These are phyloP conservation scores for Stigmatopora argus DNA, from an alignment of 2,113 vertebrate species.

Conservation along the genomic window DNA sequence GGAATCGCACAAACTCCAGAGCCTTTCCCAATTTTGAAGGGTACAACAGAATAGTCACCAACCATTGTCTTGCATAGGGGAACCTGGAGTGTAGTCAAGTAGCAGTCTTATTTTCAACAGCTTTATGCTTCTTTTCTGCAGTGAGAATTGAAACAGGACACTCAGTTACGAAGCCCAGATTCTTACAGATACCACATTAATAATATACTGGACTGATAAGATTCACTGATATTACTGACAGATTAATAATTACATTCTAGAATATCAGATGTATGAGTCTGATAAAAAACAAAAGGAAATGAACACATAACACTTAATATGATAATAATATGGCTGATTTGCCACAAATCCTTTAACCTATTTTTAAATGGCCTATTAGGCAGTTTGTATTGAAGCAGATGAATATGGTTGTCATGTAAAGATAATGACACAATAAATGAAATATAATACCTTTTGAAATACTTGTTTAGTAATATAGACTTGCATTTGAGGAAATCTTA, in stretches of 20 bases:
- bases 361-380: not conserved
- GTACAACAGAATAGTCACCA: too few species aligned
- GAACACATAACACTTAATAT: not conserved
- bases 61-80: too few species aligned
- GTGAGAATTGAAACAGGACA: not conserved
- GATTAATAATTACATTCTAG: not conserved
- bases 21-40: not conserved
- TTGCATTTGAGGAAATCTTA: not conserved
- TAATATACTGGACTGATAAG: not conserved
- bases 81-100: too few species aligned
- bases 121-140: not conserved
- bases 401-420: not conserved
- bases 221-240: not conserved
- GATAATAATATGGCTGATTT: not conserved
- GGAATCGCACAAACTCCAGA: not conserved
- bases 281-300: not conserved
- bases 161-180: not conserved
- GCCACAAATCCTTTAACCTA: not conserved
- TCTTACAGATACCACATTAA: not conserved
- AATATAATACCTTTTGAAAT: not conserved
- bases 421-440: not conserved
- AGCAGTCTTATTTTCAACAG: not conserved
- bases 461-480: not conserved
- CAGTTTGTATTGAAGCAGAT: not conserved
- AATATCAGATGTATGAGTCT: not conserved